Evolutionary conservation across 2,888 invertebrate species (phyloP), one percentile per base, ranked within the genome.

Genomic region (Thera obeliscata): DNA sequence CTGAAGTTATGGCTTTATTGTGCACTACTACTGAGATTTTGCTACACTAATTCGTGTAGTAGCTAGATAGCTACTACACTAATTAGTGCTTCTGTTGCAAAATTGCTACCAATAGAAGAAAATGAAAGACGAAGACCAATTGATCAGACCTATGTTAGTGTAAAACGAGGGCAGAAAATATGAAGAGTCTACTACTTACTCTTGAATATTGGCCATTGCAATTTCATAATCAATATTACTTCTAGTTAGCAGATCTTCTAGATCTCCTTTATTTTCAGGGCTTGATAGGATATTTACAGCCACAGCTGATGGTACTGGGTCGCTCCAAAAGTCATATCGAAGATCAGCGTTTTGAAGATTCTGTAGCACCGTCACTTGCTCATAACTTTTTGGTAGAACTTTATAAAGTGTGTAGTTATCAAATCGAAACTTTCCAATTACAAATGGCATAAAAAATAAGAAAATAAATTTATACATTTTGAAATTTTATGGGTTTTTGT

Each of bases 331-430:
- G 82, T 83, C 93, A 68, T 67, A 92, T 71, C 70, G 87, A 77
- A 73, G 77, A 81, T 81, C 90, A 67, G 78, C 74, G 73, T 81
- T 70, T 75, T 93, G 89, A 64, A 95, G 76, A 9, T 88, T 73
- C 75, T 88, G 87, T 2, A 95, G 82, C 2, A 91, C 75, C 41
- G 87, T 81, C 58, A 95, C 77, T 61, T 95, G 94, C 0, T 83
- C 80, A 0, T 78, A 72, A 62, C 84, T 90, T 54, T 83, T 79
- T 0, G 95, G 94, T 2, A 81, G 77, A 3, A 95, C 82, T 76
- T 94, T 90, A 73, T 94, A 95, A 9, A 96, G 90, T 12, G 82
- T 80, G 65, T 85, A 83, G 63, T 87, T 85, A 41, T 87, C 86
- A 38, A 77, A 87, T 41, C 83, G 74, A 48, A 82, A 70, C 64